A percentile compares a stretch with the other conserved stretches of the same genome.
Evolutionary conservation across 1,140 invertebrate genomes (phyloP).

Genomic region (Macrosteles quadrilineatus): DNA sequence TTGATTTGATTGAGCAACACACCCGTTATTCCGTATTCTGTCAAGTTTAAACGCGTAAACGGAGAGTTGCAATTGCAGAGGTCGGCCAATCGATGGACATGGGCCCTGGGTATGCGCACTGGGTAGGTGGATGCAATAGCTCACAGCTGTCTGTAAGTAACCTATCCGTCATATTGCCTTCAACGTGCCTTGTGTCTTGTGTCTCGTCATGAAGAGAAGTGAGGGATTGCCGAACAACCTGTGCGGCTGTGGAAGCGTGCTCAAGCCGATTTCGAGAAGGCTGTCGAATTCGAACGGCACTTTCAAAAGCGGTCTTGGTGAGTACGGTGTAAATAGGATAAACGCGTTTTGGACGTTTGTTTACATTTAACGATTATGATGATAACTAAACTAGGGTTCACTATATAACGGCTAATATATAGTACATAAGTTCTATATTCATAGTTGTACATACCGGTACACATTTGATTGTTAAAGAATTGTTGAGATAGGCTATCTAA

Average conservation of each 20-base stretch:
- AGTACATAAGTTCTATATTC: no score
- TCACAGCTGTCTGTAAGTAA: background rate
- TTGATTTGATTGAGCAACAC: no score
- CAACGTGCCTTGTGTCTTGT: background rate
- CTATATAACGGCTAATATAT: no score
- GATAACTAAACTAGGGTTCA: no score
- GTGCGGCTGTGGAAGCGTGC: conserved; percentile 15
- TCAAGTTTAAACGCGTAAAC: no score
- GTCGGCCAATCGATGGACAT: conserved; percentile 9
- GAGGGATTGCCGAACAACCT: background rate
- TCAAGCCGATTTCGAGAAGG: conserved; percentile 19
- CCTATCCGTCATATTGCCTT: background rate
- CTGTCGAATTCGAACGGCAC: background rate
- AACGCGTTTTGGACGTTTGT: background rate
- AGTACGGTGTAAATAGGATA: conserved; percentile 8
- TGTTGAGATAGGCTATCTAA: no score
- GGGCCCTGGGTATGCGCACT: conserved; percentile 1
- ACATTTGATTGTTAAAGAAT: no score
- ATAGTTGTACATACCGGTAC: no score
- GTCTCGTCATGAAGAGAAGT: conserved; percentile 1
- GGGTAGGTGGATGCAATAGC: background rate
- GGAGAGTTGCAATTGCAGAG: no score
- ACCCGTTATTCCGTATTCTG: no score
- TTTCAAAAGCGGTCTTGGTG: conserved; percentile 12
- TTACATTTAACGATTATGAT: no score